Conservation (phyloP, 2,888 invertebrate species). For the Muschampia plurimacula region DNA sequence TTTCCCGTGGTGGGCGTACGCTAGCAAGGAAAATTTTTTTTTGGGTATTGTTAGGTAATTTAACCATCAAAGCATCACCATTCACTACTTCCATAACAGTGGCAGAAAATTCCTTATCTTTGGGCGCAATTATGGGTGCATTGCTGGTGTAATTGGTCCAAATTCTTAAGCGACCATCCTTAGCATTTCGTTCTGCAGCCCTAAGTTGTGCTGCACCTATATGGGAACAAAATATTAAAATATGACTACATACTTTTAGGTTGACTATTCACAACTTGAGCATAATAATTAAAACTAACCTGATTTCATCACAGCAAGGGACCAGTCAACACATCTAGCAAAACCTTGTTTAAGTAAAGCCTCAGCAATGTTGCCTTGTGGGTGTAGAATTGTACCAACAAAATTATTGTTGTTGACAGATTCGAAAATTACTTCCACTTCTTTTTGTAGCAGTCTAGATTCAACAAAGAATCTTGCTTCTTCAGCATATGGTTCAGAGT, state of each 20-base stretch:
- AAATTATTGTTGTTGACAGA: conserved; percentile 97
- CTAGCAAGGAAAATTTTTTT: conserved; percentile 98
- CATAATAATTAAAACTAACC: conserved; percentile 48
- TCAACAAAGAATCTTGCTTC: conserved; percentile 98
- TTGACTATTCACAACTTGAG: neutral
- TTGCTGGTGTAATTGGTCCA: conserved; percentile 97
- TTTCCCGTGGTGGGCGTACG: conserved; percentile 96
- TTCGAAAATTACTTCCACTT: conserved; percentile 95
- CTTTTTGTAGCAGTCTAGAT: conserved; percentile 94
- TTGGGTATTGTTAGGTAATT: conserved; percentile 89
- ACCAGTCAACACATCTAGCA: conserved; percentile 91
- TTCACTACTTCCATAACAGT: conserved; percentile 96
- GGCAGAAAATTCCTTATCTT: conserved; percentile 93
- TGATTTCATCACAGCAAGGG: conserved; percentile 77
- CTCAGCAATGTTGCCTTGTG: conserved; percentile 97
- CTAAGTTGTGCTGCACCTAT: conserved; percentile 92
- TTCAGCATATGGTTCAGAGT: conserved; percentile 90
- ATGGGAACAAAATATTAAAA: neutral
- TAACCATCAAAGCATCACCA: conserved; percentile 96
- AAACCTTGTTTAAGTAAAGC: conserved; percentile 95
- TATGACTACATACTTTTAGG: neutral
- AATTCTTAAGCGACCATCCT: conserved; percentile 93
- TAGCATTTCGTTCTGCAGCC: conserved; percentile 94
- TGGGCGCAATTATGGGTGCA: conserved; percentile 89
- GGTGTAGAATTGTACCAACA: conserved; percentile 97